phyloP scores from a whole-genome alignment of 1,140 invertebrate species.

The Listronotus oregonensis region DNA sequence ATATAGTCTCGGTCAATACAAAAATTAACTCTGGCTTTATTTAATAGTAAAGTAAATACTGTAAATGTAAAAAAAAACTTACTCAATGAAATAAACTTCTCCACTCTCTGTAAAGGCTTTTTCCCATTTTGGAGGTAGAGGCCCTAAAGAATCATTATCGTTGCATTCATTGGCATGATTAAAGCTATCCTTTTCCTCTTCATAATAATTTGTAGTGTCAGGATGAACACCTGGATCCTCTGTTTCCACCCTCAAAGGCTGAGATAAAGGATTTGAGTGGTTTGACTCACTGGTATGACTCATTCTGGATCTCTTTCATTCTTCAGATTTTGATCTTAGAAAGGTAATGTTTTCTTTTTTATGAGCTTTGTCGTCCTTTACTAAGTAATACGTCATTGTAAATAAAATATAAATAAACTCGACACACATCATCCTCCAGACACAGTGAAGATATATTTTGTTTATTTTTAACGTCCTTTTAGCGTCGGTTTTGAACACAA shows the following conservation, averaged over 20 bases:
- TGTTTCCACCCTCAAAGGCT: slow-evolving; percentile 54
- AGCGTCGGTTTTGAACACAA: no score
- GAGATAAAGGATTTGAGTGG: slow-evolving; percentile 51
- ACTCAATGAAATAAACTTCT: slow-evolving; percentile 98
- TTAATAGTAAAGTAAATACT: no score
- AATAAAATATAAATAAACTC: slow-evolving; percentile 9
- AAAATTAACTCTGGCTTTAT: no score
- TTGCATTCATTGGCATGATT: slow-evolving; percentile 48
- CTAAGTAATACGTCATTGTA: neutral
- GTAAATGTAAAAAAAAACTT: slow-evolving; percentile 54
- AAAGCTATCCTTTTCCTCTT: slow-evolving; percentile 50
- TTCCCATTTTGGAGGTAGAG: slow-evolving; percentile 94
- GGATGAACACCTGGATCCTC: slow-evolving; percentile 44
- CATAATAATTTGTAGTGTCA: slow-evolving; percentile 47
- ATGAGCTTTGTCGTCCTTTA: neutral
- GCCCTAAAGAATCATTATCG: slow-evolving; percentile 73
- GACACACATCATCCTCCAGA: no score
- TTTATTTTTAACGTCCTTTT: no score
- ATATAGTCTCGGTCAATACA: no score
- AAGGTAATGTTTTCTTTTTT: neutral
- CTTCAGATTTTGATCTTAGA: slow-evolving; percentile 8
- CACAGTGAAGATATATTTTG: no score
- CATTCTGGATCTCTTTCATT: slow-evolving; percentile 40
- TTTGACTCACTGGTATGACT: slow-evolving; percentile 54
- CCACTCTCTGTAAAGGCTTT: slow-evolving; percentile 95